Evolutionary conservation across 64 coral and sea anemone genomes (phyloP).

Genomic region (Dendrophyllia cribrosa): DNA sequence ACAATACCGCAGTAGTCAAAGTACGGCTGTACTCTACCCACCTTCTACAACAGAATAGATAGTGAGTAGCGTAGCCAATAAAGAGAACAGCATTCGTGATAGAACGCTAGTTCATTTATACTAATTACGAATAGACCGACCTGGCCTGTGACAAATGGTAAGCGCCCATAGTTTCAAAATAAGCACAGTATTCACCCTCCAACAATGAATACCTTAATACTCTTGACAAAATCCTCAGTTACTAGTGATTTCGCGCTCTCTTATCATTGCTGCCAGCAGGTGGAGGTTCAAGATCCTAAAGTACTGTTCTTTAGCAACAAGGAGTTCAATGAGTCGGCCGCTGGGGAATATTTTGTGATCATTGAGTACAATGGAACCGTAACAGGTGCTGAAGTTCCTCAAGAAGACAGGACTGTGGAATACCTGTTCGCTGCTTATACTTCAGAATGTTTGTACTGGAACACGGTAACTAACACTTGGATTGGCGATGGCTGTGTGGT

Average conservation of each 20-base stretch:
- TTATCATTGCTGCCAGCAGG: not conserved
- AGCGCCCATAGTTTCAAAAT: no score
- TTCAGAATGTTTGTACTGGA: slow-evolving; percentile 59
- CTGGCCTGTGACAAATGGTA: no score
- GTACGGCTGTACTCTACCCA: no score
- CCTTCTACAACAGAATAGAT: no score
- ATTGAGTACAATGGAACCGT: slow-evolving; percentile 47
- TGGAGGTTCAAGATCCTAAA: not conserved
- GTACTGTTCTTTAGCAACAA: slow-evolving; percentile 4
- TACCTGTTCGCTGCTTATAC: slow-evolving; percentile 53
- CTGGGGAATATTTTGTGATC: slow-evolving; percentile 51
- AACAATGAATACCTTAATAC: no score
- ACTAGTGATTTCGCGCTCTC: not conserved
- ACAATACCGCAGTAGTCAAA: no score
- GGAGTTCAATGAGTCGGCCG: slow-evolving; percentile 5
- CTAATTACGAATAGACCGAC: no score
- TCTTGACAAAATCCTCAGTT: no score
- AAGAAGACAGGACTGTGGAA: slow-evolving; percentile 23
- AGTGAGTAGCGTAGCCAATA: no score
- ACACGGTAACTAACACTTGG: slow-evolving; percentile 2
- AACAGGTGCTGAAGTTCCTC: not conserved
- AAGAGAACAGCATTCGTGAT: no score
- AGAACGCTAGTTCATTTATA: no score
- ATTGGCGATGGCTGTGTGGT: slow-evolving; percentile 50
- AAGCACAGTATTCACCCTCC: no score